Base-by-base conservation (phyloP, 2,888 invertebrate genomes). In the Campoplex nolae region DNA sequence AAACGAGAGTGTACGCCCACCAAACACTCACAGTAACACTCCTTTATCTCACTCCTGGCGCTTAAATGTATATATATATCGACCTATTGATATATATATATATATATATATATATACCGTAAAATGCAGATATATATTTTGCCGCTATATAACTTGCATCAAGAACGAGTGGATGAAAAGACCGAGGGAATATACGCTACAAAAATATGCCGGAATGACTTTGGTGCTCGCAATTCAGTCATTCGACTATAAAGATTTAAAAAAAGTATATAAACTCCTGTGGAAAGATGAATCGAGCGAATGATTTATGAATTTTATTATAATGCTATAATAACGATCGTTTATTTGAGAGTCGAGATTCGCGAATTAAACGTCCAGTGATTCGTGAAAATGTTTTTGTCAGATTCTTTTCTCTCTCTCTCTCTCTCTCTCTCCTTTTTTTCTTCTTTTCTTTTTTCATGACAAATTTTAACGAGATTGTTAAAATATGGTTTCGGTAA, bases 141-240 rank as follows among this genome's bases (percentile, higher is more conserved):
- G 42, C 9, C 1, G 8, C 8, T 42, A 42, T 42, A 42, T 42
- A 42, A 42, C 7, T 42, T 35, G 76, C 83, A 62, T 85, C 83
- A 80, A 83, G 84, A 85, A 84, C 82, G 80, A 51, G 82, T 51
- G 83, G 71, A 77, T 77, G 75, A 76, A 71, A 88, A 75, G 68
- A 77, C 85, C 75, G 71, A 70, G 78, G 76, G 51, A 76, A 54
- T 45, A 76, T 58, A 83, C 76, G 84, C 86, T 85, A 84, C 82
- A 89, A 88, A 90, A 90, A 90, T 90, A 90, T 88, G 80, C 79
- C 78, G 80, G 82, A 86, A 88, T 76, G 84, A 68, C 81, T 85
- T 83, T 87, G 84, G 85, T 88, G 83, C 88, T 86, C 89, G 86
- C 87, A 93, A 92, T 93, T 93, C 93, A 93, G 92, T 93, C 48